phyloP scores from a whole-genome alignment of 1,140 invertebrate species.

The Apis cerana region DNA sequence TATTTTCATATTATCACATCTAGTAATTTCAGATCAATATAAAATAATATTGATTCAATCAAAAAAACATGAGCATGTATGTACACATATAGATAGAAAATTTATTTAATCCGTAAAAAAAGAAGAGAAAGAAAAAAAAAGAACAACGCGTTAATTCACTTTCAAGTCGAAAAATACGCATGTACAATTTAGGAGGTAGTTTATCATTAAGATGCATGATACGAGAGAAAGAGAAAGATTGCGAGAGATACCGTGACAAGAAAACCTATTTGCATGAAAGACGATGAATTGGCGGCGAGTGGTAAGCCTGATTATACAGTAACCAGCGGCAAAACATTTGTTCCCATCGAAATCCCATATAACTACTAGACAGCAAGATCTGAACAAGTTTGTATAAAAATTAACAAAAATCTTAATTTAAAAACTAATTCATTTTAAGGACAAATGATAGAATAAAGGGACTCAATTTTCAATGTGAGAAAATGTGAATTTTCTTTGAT shows the following conservation, averaged over 20 bases:
- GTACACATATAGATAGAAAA: not conserved
- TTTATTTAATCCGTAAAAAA: not conserved
- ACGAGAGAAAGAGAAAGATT: not conserved
- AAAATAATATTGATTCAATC: not conserved
- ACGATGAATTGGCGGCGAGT: conserved; percentile 7
- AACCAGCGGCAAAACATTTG: not conserved
- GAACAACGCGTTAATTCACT: not conserved
- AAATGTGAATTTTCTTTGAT: not conserved
- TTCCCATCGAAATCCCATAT: not conserved
- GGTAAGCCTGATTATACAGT: conserved; percentile 33
- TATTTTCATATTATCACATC: no score
- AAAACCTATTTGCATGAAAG: conserved; percentile 21
- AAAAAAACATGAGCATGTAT: not conserved
- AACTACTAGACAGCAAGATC: not conserved
- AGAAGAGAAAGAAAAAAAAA: not conserved
- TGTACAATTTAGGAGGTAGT: conserved; percentile 11
- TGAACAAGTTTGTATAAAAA: no score
- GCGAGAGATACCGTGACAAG: not conserved
- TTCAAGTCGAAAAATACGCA: not conserved
- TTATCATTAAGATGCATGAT: not conserved
- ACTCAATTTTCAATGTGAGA: not conserved
- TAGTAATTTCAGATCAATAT: not conserved
- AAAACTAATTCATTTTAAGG: conserved; percentile 4
- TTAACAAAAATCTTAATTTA: not conserved
- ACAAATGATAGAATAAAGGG: no score